These are phyloP conservation scores for Nowickia ferox DNA, from an alignment of 2,888 invertebrate species.

Conservation along the genomic window DNA sequence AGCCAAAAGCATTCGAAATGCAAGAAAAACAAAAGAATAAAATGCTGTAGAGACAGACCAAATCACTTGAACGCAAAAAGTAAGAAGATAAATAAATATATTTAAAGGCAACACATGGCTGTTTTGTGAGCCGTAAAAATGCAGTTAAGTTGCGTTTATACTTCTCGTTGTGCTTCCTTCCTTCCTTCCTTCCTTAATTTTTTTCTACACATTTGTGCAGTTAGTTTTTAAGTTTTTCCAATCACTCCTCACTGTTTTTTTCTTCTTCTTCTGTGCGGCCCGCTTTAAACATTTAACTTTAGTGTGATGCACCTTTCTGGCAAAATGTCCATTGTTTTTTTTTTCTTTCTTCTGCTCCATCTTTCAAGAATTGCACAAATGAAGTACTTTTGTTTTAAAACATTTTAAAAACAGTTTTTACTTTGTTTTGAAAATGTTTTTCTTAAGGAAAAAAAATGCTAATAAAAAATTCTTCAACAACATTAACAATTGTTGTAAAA, in stretches of 20 bases:
- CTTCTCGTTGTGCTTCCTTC: neutral
- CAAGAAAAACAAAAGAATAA: slow-evolving; percentile 22
- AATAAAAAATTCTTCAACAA: slow-evolving; percentile 50
- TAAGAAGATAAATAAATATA: slow-evolving; percentile 35
- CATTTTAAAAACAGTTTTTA: slow-evolving; percentile 13
- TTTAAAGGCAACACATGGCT: slow-evolving; percentile 69
- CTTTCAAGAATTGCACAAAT: slow-evolving; percentile 26
- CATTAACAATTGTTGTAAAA: slow-evolving; percentile 25
- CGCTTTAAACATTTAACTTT: slow-evolving; percentile 25
- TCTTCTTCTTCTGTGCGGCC: neutral
- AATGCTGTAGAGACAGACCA: slow-evolving; percentile 40
- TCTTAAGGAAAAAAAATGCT: slow-evolving; percentile 49
- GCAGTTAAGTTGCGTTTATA: slow-evolving; percentile 59
- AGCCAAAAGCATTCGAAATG: slow-evolving; percentile 60
- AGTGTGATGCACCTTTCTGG: slow-evolving; percentile 57
- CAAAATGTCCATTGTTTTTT: slow-evolving; percentile 14
- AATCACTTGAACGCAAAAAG: slow-evolving; percentile 61
- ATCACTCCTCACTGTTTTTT: slow-evolving; percentile 23
- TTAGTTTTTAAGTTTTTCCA: slow-evolving; percentile 30
- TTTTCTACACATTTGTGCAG: neutral
- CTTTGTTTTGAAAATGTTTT: slow-evolving; percentile 23
- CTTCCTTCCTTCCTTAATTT: neutral
- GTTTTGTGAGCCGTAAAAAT: slow-evolving; percentile 69
- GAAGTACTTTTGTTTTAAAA: slow-evolving; percentile 51
- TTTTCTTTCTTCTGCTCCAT: neutral